Evolutionary conservation across 2,113 vertebrate species (phyloP), one percentile per base, ranked within the genome.

Genomic region (Salvator merianae): DNA sequence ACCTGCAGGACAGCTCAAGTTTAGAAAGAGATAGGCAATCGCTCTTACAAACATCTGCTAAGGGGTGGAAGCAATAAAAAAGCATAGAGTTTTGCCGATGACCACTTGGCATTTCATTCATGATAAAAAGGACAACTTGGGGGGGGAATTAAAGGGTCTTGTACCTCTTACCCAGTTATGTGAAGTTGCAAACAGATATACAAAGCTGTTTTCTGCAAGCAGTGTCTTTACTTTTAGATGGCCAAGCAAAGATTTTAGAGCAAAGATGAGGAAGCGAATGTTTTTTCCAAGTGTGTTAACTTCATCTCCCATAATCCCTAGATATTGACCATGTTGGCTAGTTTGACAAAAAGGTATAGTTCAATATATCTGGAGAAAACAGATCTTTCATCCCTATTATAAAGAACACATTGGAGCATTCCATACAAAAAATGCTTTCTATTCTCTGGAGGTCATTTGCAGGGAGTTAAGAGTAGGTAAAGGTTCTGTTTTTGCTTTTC

Each of bases 1-100:
- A 97, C 96, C 97, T 97, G 96, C 95, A 94, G 88, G 71, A 87
- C 74, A 88, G 95, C 95, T 97, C 95, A 96, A 86, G 93, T 96
- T 95, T 95, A 96, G 94, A 91, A 86, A 66, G 93, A 92, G 91
- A 91, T 91, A 93, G 89, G 90, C 91, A 94, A 93, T 93, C 88
- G 84, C 88, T 79, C 84, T 87, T 92, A 93, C 91, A 87, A 90
- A 90, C 77, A 63, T 66, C 79, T 79, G 79, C 77, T 91, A 71
- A 86, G 89, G 86, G 87, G 82, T 87, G 91, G 79, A 74, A 7
- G 81, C 63, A 86, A 20, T 59, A 47, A 47, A 47, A 47, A 66
- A 83, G 91, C 84, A 91, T 2, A 26, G 55, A 76, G 79, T 88
- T 95, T 91, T 88, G 59, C 78, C 80, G 93, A 91, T 91, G 6